These are phyloP conservation scores for Colletes collaris DNA, from an alignment of 2,888 invertebrate species.

Conservation along the genomic window DNA sequence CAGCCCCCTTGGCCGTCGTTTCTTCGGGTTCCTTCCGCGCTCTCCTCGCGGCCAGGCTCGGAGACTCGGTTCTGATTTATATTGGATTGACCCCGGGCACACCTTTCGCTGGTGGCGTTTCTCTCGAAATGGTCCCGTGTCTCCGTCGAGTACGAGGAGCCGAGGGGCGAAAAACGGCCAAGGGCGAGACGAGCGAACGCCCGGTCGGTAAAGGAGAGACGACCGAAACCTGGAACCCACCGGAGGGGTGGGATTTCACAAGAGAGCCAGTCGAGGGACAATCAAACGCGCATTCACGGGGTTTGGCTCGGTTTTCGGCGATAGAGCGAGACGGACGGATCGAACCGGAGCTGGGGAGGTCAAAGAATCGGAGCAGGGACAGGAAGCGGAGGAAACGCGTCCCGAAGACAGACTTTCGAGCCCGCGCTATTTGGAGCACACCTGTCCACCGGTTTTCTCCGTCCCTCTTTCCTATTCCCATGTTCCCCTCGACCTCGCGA, in stretches of 20 bases:
- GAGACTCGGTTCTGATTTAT: conserved; percentile 77
- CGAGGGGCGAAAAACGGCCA: conserved; percentile 34
- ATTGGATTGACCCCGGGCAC: conserved; percentile 78
- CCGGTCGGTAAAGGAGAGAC: not conserved
- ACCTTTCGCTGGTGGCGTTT: conserved; percentile 74
- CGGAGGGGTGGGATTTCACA: conserved; percentile 46
- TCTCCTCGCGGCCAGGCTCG: conserved; percentile 47
- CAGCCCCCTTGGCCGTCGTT: conserved; percentile 13
- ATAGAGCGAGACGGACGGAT: conserved; percentile 54
- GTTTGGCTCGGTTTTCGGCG: conserved; percentile 68
- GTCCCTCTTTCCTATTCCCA: conserved; percentile 60
- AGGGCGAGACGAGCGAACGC: not conserved
- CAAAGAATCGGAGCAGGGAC: conserved; percentile 20
- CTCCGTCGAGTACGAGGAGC: conserved; percentile 40
- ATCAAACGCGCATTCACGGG: conserved; percentile 78
- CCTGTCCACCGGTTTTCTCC: conserved; percentile 72
- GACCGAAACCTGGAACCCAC: not conserved
- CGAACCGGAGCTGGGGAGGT: conserved; percentile 34
- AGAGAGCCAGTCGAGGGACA: conserved; percentile 74
- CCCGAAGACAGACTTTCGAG: conserved; percentile 63
- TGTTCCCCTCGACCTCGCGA: conserved; percentile 17
- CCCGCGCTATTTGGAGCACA: conserved; percentile 77
- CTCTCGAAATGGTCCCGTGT: conserved; percentile 71
- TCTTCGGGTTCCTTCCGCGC: conserved; percentile 19
- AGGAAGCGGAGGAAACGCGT: conserved; percentile 65